phyloP scores from a whole-genome alignment of 2,888 invertebrate genomes.

The Oeneis ivallda region DNA sequence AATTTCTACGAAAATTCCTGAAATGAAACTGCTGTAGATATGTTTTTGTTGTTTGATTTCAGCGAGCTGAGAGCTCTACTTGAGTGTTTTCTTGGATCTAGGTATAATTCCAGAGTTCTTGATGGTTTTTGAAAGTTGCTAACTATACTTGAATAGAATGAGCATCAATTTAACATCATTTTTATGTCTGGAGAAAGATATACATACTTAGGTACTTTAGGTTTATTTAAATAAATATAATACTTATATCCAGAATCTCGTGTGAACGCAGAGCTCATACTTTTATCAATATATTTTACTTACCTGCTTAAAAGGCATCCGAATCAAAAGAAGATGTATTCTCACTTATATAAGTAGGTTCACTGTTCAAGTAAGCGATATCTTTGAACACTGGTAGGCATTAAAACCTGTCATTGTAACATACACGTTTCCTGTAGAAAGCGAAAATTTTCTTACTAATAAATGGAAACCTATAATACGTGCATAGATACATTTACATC shows the following conservation, averaged over 20 bases:
- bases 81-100: not conserved
- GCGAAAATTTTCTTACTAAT: conserved; percentile 41
- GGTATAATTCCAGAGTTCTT: not conserved
- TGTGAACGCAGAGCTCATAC: too few relatives aligned
- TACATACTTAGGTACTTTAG: too few relatives aligned
- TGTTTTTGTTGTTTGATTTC: not conserved
- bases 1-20: not conserved
- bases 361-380: conserved; percentile 30
- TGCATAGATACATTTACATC: not conserved
- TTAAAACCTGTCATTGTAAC: conserved; percentile 43
- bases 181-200: too few relatives aligned
- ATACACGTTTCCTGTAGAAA: conserved; percentile 47
- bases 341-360: not conserved
- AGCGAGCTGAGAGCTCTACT: not conserved
- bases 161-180: too few relatives aligned
- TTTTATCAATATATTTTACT: too few relatives aligned
- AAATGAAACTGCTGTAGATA: not conserved
- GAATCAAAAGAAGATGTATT: not conserved
- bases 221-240: too few relatives aligned
- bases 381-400: conserved; percentile 26
- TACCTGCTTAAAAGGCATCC: too few relatives aligned
- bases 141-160: too few relatives aligned
- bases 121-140: too few relatives aligned
- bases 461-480: conserved; percentile 15
- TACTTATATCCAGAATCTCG: too few relatives aligned